Conservation (phyloP, 2,113 vertebrate genomes). For the Recurvirostra avosetta region DNA sequence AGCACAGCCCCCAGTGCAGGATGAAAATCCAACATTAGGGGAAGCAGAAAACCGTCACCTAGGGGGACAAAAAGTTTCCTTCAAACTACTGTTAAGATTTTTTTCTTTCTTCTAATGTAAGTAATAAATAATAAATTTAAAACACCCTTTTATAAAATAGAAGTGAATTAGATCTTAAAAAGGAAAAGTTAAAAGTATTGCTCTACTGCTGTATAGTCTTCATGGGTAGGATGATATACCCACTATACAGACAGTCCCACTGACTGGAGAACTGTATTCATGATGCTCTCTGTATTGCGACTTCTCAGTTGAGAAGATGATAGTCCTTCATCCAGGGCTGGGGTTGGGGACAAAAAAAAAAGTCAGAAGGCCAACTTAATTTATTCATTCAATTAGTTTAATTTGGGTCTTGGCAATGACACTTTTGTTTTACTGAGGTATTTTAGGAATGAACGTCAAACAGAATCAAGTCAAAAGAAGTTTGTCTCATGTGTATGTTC, state of each 20-base stretch:
- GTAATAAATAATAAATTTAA: neutral
- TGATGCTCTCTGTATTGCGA: neutral
- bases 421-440: neutral
- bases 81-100: neutral
- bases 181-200: neutral
- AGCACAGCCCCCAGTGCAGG: neutral
- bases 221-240: neutral
- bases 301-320: neutral
- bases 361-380: neutral
- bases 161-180: neutral
- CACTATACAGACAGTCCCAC: neutral
- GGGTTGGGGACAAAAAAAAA: neutral
- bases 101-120: neutral
- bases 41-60: neutral
- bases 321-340: neutral
- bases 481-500: neutral
- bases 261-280: neutral
- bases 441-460: neutral
- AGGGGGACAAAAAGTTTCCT: neutral
- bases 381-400: neutral
- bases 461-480: neutral
- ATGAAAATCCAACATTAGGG: neutral
- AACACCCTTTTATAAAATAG: neutral
- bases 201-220: neutral
- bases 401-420: neutral